These are phyloP conservation scores for Agrilus mali DNA, from an alignment of 2,888 invertebrate genomes.

Conservation along the genomic window DNA sequence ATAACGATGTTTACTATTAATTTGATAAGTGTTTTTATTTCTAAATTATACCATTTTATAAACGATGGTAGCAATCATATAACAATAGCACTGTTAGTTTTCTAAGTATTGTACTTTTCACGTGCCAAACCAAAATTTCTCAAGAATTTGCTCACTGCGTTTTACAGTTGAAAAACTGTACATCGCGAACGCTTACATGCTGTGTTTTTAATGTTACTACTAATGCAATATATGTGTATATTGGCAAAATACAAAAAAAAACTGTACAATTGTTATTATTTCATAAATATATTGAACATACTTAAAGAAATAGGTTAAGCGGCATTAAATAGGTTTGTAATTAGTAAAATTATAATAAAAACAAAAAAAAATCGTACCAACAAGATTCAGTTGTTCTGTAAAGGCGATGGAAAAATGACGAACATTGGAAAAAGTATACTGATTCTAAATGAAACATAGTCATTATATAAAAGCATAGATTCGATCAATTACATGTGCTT, in stretches of 20 bases:
- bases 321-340: slow-evolving; percentile 16
- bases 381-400: slow-evolving; percentile 12
- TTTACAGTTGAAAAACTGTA: slow-evolving; percentile 16
- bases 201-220: slow-evolving; percentile 31
- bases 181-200: slow-evolving; percentile 35
- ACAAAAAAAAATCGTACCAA: slow-evolving; percentile 16
- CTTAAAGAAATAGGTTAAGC: slow-evolving; percentile 11
- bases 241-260: slow-evolving; percentile 27
- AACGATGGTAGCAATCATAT: too few relatives aligned
- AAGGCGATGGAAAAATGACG: too few relatives aligned
- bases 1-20: too few relatives aligned
- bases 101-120: slow-evolving; percentile 8
- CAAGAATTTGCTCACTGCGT: slow-evolving; percentile 33
- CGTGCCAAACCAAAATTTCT: slow-evolving; percentile 36
- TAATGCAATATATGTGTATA: slow-evolving; percentile 35
- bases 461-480: too few relatives aligned
- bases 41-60: too few relatives aligned
- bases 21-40: too few relatives aligned
- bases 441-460: too few relatives aligned
- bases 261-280: slow-evolving; percentile 37
- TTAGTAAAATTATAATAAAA: slow-evolving; percentile 24
- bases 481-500: not conserved
- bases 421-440: too few relatives aligned
- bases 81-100: not conserved
- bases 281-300: slow-evolving; percentile 32